Conservation (phyloP, 1,140 invertebrate genomes). For the Brachionus rotundiformis region DNA sequence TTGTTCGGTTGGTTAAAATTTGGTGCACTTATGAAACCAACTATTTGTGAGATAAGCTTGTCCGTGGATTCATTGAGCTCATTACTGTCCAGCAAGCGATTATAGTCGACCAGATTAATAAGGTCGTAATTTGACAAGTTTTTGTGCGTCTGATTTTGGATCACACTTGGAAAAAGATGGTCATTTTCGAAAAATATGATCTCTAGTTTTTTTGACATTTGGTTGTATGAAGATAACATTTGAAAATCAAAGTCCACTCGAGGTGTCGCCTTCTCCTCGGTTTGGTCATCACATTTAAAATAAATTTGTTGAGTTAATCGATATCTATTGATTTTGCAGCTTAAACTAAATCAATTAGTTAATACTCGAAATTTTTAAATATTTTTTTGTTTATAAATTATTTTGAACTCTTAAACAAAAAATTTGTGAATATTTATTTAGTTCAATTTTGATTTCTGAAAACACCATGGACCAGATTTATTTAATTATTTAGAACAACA, state of each 20-base stretch:
- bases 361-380: too few relatives aligned
- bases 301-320: constrained; percentile 19
- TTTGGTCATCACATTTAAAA: constrained; percentile 9
- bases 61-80: neutral
- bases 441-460: too few relatives aligned
- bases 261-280: neutral
- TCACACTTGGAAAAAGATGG: neutral
- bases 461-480: too few relatives aligned
- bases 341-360: constrained; percentile 34
- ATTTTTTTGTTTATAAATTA: too few relatives aligned
- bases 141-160: neutral
- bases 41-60: constrained; percentile 30
- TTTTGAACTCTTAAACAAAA: too few relatives aligned
- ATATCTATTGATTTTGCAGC: neutral
- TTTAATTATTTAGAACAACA: too few relatives aligned
- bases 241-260: neutral
- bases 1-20: constrained; percentile 28
- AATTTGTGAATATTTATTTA: too few relatives aligned
- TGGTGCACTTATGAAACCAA: neutral
- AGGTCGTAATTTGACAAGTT: neutral
- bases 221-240: constrained; percentile 12
- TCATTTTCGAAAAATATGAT: constrained; percentile 31
- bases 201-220: neutral
- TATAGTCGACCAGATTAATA: constrained; percentile 9
- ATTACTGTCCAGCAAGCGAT: neutral